Conservation (phyloP, 2,888 invertebrate genomes). For the Hyposoter dolosus region DNA sequence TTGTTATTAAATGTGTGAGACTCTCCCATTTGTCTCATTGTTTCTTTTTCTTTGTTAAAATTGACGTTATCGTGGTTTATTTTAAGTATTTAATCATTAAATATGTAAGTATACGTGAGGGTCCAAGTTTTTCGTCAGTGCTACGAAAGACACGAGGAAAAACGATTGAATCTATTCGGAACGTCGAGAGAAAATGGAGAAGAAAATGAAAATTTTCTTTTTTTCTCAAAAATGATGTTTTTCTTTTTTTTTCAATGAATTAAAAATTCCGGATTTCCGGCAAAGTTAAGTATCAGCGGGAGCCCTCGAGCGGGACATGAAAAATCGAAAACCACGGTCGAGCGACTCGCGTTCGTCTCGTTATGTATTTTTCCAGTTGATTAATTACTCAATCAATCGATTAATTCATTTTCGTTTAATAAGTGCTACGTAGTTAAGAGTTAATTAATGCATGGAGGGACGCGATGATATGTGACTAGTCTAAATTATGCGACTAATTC, state of each 20-base stretch:
- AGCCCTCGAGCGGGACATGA: not conserved
- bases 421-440: slow-evolving; percentile 14
- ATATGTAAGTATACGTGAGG: slow-evolving; percentile 49
- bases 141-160: not conserved
- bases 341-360: slow-evolving; percentile 4
- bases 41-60: slow-evolving; percentile 53
- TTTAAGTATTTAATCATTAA: slow-evolving; percentile 37
- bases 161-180: not conserved
- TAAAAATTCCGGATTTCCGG: not conserved
- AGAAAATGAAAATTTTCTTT: not conserved
- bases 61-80: slow-evolving; percentile 62
- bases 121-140: slow-evolving; percentile 32
- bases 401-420: slow-evolving; percentile 17
- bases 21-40: slow-evolving; percentile 20
- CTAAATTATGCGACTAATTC: slow-evolving; percentile 74
- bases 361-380: not conserved
- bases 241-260: not conserved
- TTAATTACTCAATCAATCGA: not conserved
- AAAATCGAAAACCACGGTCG: slow-evolving; percentile 16
- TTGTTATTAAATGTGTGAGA: slow-evolving; percentile 4
- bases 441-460: slow-evolving; percentile 73
- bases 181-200: slow-evolving; percentile 26
- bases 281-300: not conserved
- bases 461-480: slow-evolving; percentile 82
- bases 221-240: not conserved